These are phyloP conservation scores for Adoxophyes honmai DNA, from an alignment of 1,140 invertebrate species.

Conservation along the genomic window DNA sequence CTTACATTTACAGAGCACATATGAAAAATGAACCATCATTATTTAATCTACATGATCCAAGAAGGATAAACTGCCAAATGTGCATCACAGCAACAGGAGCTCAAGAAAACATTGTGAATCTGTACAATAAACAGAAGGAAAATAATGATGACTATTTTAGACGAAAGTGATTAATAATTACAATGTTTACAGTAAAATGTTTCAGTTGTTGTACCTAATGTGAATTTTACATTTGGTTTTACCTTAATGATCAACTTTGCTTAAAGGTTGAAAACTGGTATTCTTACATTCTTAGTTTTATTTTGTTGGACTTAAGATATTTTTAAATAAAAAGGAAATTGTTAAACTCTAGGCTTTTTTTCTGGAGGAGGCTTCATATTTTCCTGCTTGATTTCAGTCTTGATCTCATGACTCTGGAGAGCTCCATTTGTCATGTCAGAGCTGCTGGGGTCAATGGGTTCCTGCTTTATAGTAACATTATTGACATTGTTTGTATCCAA, in stretches of 20 bases:
- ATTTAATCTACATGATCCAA: conserved; percentile 23
- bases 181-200: too few species aligned
- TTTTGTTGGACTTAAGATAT: too few species aligned
- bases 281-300: too few species aligned
- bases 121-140: conserved; percentile 55
- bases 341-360: conserved; percentile 83
- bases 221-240: too few species aligned
- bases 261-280: too few species aligned
- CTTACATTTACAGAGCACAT: conserved; percentile 7
- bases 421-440: conserved; percentile 63
- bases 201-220: too few species aligned
- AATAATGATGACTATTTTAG: conserved; percentile 37
- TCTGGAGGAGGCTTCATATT: conserved; percentile 93
- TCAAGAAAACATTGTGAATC: conserved; percentile 47
- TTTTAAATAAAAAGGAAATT: too few species aligned
- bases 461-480: conserved; percentile 69
- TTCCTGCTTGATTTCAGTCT: conserved; percentile 84
- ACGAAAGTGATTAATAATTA: too few species aligned
- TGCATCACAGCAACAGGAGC: conserved; percentile 33
- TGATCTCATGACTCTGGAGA: conserved; percentile 70
- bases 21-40: neutral
- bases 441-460: conserved; percentile 57
- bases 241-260: too few species aligned
- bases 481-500: conserved; percentile 45
- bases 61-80: conserved; percentile 57